Evolutionary conservation across 2,888 invertebrate genomes (phyloP).

Genomic region (Trissolcus japonicus): DNA sequence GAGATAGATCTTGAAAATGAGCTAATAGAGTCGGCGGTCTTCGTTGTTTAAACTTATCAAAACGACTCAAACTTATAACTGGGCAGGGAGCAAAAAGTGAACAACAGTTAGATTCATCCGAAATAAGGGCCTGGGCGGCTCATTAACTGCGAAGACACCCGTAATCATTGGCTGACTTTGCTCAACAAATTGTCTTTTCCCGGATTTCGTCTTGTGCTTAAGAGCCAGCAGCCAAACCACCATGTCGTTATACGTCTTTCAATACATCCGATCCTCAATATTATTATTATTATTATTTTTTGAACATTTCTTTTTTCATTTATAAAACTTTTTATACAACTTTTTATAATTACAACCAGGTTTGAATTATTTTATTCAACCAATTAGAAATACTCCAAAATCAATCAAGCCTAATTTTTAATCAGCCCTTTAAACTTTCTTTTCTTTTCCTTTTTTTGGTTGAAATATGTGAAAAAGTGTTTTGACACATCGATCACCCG

Average conservation of each 20-base stretch:
- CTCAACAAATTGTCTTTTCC: slow-evolving; percentile 48
- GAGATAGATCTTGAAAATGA: slow-evolving; percentile 3
- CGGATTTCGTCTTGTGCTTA: slow-evolving; percentile 26
- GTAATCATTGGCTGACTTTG: slow-evolving; percentile 31
- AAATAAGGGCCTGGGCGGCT: slow-evolving; percentile 19
- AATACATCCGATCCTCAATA: slow-evolving; percentile 3
- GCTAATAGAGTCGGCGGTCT: not conserved
- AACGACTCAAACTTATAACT: slow-evolving; percentile 19
- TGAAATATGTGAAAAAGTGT: slow-evolving; percentile 8
- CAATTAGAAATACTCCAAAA: too few relatives aligned
- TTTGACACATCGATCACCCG: slow-evolving; percentile 31
- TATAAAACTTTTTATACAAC: too few relatives aligned
- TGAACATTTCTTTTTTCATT: too few relatives aligned
- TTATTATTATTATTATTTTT: too few relatives aligned
- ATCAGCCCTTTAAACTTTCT: too few relatives aligned
- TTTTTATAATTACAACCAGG: too few relatives aligned
- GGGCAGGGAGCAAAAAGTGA: slow-evolving; percentile 33
- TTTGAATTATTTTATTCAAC: too few relatives aligned
- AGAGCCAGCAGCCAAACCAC: not conserved
- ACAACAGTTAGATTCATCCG: slow-evolving; percentile 10
- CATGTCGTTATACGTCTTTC: not conserved
- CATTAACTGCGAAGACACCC: slow-evolving; percentile 27
- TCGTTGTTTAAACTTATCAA: slow-evolving; percentile 18
- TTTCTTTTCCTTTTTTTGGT: not conserved
- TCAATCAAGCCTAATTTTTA: too few relatives aligned